A percentile compares a stretch with the other conserved stretches of the same genome.
phyloP scores from a whole-genome alignment of 1,140 invertebrate genomes.

The Camponotus vicinus region DNA sequence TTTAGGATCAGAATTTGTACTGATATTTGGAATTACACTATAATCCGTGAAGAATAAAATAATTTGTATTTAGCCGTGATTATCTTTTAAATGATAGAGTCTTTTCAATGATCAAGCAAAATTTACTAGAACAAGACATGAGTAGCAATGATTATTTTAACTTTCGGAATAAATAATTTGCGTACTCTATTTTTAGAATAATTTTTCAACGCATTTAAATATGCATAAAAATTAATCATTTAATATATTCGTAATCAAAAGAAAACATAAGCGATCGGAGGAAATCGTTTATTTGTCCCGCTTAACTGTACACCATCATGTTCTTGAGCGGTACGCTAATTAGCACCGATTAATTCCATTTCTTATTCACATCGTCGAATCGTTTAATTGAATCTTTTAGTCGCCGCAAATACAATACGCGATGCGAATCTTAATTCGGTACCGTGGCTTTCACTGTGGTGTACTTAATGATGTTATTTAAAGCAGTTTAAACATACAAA shows the following conservation, averaged over 20 bases:
- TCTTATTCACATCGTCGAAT: slow-evolving; percentile 17
- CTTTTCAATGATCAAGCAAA: not conserved
- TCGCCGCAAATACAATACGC: slow-evolving; percentile 32
- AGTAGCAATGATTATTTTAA: not conserved
- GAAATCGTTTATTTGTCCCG: not conserved
- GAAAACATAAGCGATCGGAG: not conserved
- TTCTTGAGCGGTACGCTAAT: slow-evolving; percentile 16
- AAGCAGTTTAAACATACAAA: not conserved
- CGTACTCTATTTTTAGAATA: not conserved
- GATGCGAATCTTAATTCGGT: slow-evolving; percentile 45
- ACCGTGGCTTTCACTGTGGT: slow-evolving; percentile 7
- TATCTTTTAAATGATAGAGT: not conserved
- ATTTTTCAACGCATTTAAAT: not conserved
- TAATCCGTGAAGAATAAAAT: not conserved
- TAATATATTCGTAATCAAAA: not conserved
- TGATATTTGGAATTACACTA: not conserved
- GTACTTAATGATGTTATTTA: slow-evolving; percentile 39
- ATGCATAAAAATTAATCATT: not conserved
- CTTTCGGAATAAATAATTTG: not conserved
- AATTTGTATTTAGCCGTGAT: not conserved
- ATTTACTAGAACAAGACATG: not conserved
- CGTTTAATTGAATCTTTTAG: slow-evolving; percentile 51
- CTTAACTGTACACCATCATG: not conserved
- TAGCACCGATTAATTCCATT: slow-evolving; percentile 37
- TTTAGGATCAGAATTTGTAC: not conserved